Evolutionary conservation across 2,888 invertebrate genomes (phyloP).

Genomic region (Meiosimyza platycephala): DNA sequence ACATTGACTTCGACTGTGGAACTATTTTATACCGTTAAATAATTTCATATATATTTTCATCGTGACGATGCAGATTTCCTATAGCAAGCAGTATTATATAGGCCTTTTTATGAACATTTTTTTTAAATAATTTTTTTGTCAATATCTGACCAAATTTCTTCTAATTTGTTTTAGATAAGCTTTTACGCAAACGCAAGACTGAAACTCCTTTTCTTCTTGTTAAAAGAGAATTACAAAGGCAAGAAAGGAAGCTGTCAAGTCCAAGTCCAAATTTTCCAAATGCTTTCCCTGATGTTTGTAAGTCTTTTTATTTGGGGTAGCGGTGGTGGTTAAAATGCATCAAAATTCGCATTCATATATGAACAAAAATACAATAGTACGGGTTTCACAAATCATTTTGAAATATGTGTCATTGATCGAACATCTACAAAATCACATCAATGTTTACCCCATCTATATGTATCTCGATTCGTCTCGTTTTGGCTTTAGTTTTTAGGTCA

Average conservation of each 20-base stretch:
- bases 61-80: no score
- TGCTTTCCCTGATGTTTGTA: slow-evolving; percentile 48
- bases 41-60: neutral
- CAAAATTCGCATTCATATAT: neutral
- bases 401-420: no score
- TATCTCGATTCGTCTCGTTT: no score
- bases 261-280: slow-evolving; percentile 43
- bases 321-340: slow-evolving; percentile 8
- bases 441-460: no score
- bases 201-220: slow-evolving; percentile 62
- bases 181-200: slow-evolving; percentile 62
- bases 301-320: slow-evolving; percentile 20
- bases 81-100: no score
- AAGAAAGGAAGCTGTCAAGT: slow-evolving; percentile 36
- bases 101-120: no score
- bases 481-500: no score
- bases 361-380: neutral
- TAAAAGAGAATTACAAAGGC: slow-evolving; percentile 45
- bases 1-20: neutral
- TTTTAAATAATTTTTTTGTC: no score
- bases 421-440: no score
- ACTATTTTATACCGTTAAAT: neutral
- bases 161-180: slow-evolving; percentile 69
- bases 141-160: neutral
- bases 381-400: no score